These are phyloP conservation scores for Drosophila setosimentum DNA, from an alignment of 2,888 invertebrate species.

Conservation along the genomic window DNA sequence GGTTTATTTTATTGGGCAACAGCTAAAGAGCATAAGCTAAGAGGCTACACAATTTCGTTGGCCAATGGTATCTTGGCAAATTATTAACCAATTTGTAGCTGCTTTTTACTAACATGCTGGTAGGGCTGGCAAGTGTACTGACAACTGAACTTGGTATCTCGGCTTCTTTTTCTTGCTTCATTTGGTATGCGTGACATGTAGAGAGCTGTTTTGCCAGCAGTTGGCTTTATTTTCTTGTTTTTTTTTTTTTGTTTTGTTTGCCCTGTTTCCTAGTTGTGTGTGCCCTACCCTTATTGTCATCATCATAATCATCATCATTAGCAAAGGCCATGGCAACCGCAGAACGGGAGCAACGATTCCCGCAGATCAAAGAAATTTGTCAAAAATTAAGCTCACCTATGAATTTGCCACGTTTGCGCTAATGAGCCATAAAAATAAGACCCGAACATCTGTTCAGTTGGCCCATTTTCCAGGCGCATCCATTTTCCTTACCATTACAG, in stretches of 20 bases:
- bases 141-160: constrained; percentile 12
- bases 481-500: constrained; percentile 30
- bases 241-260: constrained; percentile 47
- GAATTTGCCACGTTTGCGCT: constrained; percentile 75
- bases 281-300: constrained; percentile 29
- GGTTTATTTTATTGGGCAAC: constrained; percentile 4
- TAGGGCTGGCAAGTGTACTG: constrained; percentile 7
- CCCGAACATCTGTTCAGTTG: constrained; percentile 47
- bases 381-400: constrained; percentile 68
- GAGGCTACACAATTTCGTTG: constrained; percentile 2
- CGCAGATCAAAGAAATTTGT: constrained; percentile 72
- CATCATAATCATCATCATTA: constrained; percentile 35
- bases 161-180: constrained; percentile 44
- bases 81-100: constrained; percentile 76
- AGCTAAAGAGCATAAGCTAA: constrained; percentile 30
- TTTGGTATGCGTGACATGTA: constrained; percentile 76
- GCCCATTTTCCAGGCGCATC: constrained; percentile 30
- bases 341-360: constrained; percentile 14
- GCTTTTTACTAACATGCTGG: constrained; percentile 35
- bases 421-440: constrained; percentile 78
- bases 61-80: constrained; percentile 42
- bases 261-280: constrained; percentile 20
- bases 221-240: constrained; percentile 28
- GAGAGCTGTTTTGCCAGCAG: constrained; percentile 57
- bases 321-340: constrained; percentile 15